Evolutionary conservation across 2,113 vertebrate species (phyloP).

Genomic region (Strix uralensis): DNA sequence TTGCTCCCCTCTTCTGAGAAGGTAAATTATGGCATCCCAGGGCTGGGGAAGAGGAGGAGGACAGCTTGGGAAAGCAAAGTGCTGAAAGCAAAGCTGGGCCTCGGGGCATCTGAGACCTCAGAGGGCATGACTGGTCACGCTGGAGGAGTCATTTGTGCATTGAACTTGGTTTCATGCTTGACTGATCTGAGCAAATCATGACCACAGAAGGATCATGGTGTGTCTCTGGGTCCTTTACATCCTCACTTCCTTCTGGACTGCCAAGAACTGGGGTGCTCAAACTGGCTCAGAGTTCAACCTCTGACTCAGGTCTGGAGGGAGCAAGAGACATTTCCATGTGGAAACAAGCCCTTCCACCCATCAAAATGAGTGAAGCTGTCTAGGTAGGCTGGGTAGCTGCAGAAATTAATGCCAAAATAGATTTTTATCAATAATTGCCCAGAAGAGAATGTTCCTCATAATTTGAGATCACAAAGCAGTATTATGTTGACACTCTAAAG

Average conservation of each 20-base stretch:
- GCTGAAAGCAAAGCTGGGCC: not conserved
- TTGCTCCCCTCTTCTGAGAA: not conserved
- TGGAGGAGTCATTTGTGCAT: not conserved
- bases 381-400: not conserved
- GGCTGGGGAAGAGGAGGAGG: not conserved
- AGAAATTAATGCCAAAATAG: not conserved
- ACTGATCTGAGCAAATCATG: not conserved
- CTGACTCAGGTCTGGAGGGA: not conserved
- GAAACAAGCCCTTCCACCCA: not conserved
- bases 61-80: rapidly evolving
- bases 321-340: not conserved
- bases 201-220: not conserved
- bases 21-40: not conserved
- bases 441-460: not conserved
- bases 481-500: not conserved
- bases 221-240: not conserved
- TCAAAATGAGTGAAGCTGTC: not conserved
- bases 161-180: not conserved
- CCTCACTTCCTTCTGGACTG: not conserved
- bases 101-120: not conserved
- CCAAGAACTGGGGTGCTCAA: rapidly evolving
- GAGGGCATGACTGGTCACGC: rapidly evolving
- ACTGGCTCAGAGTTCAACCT: not conserved
- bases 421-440: not conserved
- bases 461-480: not conserved